A percentile compares a stretch with the other conserved stretches of the same genome.
Evolutionary conservation across 2,888 invertebrate species (phyloP).

Genomic region (Pardosa pseudoannulata): DNA sequence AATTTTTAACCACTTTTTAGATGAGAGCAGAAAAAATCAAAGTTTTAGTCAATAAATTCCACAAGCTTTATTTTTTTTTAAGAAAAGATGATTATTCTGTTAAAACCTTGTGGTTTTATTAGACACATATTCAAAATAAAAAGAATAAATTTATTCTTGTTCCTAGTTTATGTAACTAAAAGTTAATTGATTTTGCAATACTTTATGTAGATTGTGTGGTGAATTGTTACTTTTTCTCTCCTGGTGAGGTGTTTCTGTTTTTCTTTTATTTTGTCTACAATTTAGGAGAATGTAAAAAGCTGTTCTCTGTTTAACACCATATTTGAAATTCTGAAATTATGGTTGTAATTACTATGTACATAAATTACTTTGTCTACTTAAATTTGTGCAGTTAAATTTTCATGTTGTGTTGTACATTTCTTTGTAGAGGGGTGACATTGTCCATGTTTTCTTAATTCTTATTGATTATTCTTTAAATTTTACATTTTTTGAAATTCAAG

Average conservation of each 20-base stretch:
- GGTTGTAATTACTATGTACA: constrained; percentile 61
- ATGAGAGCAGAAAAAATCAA: no score
- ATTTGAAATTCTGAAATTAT: constrained; percentile 23
- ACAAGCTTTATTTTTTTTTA: neutral
- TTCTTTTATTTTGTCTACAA: neutral
- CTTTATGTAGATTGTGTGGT: constrained; percentile 16
- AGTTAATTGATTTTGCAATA: constrained; percentile 35
- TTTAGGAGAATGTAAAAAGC: constrained; percentile 6
- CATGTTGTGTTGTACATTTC: constrained; percentile 48
- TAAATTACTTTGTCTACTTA: constrained; percentile 63
- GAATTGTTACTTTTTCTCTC: neutral
- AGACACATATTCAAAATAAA: no score
- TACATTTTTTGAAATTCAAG: constrained; percentile 42
- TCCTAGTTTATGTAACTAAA: neutral
- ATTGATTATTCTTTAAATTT: constrained; percentile 39
- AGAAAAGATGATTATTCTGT: no score
- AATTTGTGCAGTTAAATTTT: constrained; percentile 53
- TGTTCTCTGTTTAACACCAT: constrained; percentile 15
- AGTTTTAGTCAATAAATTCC: constrained; percentile 7
- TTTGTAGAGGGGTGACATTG: constrained; percentile 28
- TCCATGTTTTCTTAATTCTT: constrained; percentile 45
- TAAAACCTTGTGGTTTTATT: no score
- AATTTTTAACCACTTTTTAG: no score
- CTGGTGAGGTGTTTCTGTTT: neutral
- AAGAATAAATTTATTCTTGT: no score